Base-by-base conservation (phyloP, 2,113 vertebrate genomes). In the Synchiropus splendidus region DNA sequence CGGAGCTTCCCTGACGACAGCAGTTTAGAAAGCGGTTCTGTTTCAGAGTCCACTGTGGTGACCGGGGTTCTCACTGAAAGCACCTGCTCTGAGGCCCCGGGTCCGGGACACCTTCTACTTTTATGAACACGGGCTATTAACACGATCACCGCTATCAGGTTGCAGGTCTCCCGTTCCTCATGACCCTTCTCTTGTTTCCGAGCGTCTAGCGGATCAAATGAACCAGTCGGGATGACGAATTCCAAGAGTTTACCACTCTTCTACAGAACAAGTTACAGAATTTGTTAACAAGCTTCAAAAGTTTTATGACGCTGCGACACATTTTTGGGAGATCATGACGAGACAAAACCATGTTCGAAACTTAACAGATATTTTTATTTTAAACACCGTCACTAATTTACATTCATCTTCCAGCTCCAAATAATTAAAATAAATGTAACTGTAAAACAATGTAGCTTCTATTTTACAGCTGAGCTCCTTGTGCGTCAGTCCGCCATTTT, bases 41-140 rank as follows among this genome's bases (percentile, higher is more conserved):
- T 58, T 66, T 64, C 58, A 39, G 52, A 49, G 62, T 61, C 55
- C 55, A 68, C 77, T 74, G 65, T 75, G 72, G 68, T 51, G 61
- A 49, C 51, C 57, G 39, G 59, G 74, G 73, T 73, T 8, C 8
- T 27, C 72, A 75, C 54, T 65, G 64, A 69, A 61, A 74, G 73
- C 79, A 84, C 81, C 79, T 84, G 81, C 78, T 75, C 61, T 59
- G 75, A 63, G 69, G 72, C 67, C 72, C 65, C 18, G 4, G 53
- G 51, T 39, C 58, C 56, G 42, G 54, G 63, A 73, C 71, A 77
- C 74, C 71, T 79, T 67, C 57, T 59, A 69, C 54, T 71, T 77
- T 79, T 78, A 80, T 74, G 74, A 68, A 54, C 56, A 55, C 58
- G 44, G 61, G 56, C 77, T 74, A 79, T 75, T 80, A 84, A 81